phyloP scores from a whole-genome alignment of 2,888 invertebrate genomes.

The Microchrysa polita region DNA sequence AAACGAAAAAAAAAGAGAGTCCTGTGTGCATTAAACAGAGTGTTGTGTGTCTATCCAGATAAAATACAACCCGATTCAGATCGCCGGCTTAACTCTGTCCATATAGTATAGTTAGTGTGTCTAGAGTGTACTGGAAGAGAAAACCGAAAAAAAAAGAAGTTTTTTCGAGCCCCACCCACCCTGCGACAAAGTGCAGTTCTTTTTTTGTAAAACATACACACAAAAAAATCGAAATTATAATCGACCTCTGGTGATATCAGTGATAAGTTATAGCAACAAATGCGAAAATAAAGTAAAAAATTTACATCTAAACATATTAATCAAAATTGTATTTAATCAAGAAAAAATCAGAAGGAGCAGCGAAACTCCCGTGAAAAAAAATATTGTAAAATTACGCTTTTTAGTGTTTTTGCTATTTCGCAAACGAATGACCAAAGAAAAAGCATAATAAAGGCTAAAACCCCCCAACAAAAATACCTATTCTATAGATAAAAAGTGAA shows the following conservation, averaged over 20 bases:
- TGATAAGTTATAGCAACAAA: conserved; percentile 26
- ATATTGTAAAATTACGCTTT: too few species aligned
- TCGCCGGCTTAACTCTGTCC: conserved; percentile 21
- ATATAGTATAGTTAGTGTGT: too few species aligned
- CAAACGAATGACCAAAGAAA: conserved; percentile 29
- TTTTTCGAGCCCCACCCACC: conserved; percentile 5
- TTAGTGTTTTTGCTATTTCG: not conserved
- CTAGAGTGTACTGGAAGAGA: not conserved
- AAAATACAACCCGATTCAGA: not conserved
- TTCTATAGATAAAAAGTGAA: conserved; percentile 20
- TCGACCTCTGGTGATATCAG: conserved; percentile 38
- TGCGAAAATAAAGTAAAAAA: conserved; percentile 29
- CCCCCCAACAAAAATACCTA: conserved; percentile 11
- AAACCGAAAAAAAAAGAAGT: not conserved
- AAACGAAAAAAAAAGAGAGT: too few species aligned
- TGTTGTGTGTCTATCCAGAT: not conserved
- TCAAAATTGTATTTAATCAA: conserved; percentile 8
- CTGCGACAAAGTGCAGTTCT: not conserved
- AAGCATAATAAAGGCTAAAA: conserved; percentile 7
- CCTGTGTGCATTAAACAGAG: not conserved
- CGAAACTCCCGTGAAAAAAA: not conserved
- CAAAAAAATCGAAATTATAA: conserved; percentile 1
- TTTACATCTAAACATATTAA: conserved; percentile 17
- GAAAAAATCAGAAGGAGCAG: not conserved
- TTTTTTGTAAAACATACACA: conserved; percentile 5